Conservation (phyloP, 2,888 invertebrate species). For the Drosophila neotestacea region DNA sequence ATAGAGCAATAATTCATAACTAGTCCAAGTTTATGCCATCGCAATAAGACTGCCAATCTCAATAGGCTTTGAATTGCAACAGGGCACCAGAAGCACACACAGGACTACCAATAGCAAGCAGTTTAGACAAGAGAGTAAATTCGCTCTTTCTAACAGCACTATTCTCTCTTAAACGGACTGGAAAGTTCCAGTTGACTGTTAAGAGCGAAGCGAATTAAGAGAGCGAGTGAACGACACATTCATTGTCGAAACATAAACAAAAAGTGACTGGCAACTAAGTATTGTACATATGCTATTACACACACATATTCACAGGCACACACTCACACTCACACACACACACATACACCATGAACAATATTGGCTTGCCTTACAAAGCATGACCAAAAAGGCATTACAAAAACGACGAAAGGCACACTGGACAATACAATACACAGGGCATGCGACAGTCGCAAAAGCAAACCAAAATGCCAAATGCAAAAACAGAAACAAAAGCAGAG, state of each 20-base stretch:
- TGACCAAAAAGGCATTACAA: slow-evolving; percentile 60
- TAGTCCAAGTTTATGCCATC: too few species aligned
- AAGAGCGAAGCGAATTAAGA: slow-evolving; percentile 35
- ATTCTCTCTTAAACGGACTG: slow-evolving; percentile 36
- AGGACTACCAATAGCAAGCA: slow-evolving; percentile 20
- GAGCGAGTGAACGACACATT: slow-evolving; percentile 23
- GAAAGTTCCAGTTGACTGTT: slow-evolving; percentile 53
- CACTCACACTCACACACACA: slow-evolving; percentile 10
- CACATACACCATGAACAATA: slow-evolving; percentile 20
- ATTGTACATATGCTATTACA: slow-evolving; percentile 41
- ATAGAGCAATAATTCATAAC: too few species aligned
- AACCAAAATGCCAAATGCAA: slow-evolving; percentile 11
- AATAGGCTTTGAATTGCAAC: not conserved
- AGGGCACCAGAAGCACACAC: not conserved
- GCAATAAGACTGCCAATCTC: not conserved
- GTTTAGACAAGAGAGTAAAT: slow-evolving; percentile 4
- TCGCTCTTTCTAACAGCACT: not conserved
- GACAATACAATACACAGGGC: slow-evolving; percentile 32
- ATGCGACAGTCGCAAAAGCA: slow-evolving; percentile 40
- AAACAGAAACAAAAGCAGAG: slow-evolving; percentile 13
- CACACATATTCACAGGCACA: slow-evolving; percentile 17
- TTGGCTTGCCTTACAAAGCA: slow-evolving; percentile 57
- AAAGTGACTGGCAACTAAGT: slow-evolving; percentile 42
- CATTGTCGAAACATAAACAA: slow-evolving; percentile 68
- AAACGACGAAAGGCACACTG: slow-evolving; percentile 50